Percentiles rank a stretch among this genome's conserved stretches.
These are phyloP conservation scores for Scleropages formosus DNA, from an alignment of 2,797 vertebrate species.

Conservation along the genomic window DNA sequence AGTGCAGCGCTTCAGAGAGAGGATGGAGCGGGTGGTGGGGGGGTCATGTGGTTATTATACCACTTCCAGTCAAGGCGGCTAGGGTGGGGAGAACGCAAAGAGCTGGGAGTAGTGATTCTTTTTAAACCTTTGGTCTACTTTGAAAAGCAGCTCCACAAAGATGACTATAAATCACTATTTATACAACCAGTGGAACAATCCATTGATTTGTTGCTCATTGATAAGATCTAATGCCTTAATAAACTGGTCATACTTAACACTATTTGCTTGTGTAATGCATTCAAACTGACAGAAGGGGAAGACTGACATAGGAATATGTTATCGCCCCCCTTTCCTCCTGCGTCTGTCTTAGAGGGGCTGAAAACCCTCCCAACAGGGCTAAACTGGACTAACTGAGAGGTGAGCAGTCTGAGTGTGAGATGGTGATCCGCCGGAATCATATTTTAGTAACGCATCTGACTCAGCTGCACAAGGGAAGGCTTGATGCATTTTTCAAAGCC, in stretches of 20 bases:
- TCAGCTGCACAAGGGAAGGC: neutral
- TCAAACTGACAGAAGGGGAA: slow-evolving; percentile 3
- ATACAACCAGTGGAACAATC: too few species aligned
- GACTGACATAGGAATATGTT: too few species aligned
- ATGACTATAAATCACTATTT: too few species aligned
- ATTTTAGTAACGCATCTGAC: neutral
- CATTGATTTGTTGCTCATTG: too few species aligned
- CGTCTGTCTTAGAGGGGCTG: too few species aligned
- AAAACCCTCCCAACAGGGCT: neutral
- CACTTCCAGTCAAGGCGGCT: neutral
- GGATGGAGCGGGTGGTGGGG: neutral
- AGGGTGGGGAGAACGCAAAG: neutral
- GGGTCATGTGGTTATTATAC: neutral
- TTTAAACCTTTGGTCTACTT: neutral
- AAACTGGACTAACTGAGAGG: neutral
- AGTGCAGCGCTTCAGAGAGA: neutral
- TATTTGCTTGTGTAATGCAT: slow-evolving; percentile 10
- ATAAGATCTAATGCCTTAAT: slow-evolving; percentile 4
- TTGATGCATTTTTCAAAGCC: neutral
- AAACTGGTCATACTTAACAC: neutral
- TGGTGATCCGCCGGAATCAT: neutral
- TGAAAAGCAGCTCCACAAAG: neutral
- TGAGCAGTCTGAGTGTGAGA: neutral
- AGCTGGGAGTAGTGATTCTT: neutral
- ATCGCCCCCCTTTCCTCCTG: neutral